phyloP scores from a whole-genome alignment of 1,140 invertebrate genomes.

The Pogonus chalceus region DNA sequence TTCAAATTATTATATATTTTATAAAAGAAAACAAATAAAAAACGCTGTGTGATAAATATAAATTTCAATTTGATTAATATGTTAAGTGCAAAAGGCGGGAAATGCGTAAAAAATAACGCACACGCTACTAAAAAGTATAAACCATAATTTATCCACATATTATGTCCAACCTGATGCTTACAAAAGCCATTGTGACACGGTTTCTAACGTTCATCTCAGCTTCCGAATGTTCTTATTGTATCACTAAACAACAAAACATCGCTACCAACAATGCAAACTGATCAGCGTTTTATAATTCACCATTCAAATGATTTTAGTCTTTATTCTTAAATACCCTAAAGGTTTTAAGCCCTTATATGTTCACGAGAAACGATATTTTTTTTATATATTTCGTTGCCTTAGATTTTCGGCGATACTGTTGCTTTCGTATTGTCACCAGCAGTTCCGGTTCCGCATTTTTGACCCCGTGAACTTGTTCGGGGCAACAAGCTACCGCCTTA shows the following conservation, averaged over 20 bases:
- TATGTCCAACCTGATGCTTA: constrained; percentile 1
- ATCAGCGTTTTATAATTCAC: not conserved
- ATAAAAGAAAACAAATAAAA: too few species aligned
- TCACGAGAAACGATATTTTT: not conserved
- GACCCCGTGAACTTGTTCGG: not conserved
- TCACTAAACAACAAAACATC: not conserved
- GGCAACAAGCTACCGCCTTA: too few species aligned
- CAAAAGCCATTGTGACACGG: not conserved
- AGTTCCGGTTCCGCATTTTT: constrained; percentile 4
- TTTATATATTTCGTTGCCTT: not conserved
- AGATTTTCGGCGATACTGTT: constrained; percentile 5
- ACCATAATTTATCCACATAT: constrained; percentile 5
- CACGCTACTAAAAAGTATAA: not conserved
- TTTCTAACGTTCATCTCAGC: not conserved
- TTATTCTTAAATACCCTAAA: too few species aligned
- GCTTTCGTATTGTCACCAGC: not conserved
- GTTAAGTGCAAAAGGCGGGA: not conserved
- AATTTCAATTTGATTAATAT: too few species aligned
- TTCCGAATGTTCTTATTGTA: not conserved
- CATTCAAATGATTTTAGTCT: not conserved
- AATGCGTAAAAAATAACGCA: too few species aligned
- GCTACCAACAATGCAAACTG: not conserved
- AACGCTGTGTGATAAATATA: too few species aligned
- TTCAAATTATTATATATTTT: too few species aligned
- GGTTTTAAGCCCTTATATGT: too few species aligned